Percentiles rank a stretch among this genome's conserved stretches.
These are phyloP conservation scores for Lepisosteus oculatus DNA, from an alignment of 2,113 vertebrate genomes.

Conservation along the genomic window DNA sequence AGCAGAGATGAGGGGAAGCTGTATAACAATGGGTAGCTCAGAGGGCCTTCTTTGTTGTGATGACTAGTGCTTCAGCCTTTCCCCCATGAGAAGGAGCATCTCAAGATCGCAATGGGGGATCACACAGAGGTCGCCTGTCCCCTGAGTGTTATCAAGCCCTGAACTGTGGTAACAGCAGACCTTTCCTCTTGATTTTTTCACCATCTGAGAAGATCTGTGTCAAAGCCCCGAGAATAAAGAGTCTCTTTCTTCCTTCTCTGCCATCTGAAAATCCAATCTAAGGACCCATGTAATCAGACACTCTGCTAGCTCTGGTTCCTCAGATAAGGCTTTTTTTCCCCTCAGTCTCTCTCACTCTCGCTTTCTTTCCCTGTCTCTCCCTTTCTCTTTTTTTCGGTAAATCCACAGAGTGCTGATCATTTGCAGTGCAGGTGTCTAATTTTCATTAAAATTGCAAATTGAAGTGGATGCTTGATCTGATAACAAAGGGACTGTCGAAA, in stretches of 20 bases:
- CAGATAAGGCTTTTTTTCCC: conserved; percentile 54
- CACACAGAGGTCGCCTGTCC: conserved; percentile 41
- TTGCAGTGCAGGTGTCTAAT: conserved; percentile 84
- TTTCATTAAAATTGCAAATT: conserved; percentile 93
- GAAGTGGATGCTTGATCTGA: conserved; percentile 73
- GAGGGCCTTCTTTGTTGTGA: conserved; percentile 7
- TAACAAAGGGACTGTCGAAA: conserved; percentile 75
- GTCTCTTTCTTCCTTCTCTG: conserved; percentile 59
- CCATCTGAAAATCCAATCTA: conserved; percentile 72
- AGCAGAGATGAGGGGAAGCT: neutral
- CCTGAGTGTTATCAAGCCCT: conserved; percentile 50
- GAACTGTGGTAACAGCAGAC: conserved; percentile 49
- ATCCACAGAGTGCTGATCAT: conserved; percentile 64
- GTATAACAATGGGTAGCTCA: neutral
- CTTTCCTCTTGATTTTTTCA: conserved; percentile 57
- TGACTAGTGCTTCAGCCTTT: conserved; percentile 19
- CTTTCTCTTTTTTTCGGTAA: conserved; percentile 36
- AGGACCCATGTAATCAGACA: conserved; percentile 67
- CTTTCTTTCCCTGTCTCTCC: conserved; percentile 33
- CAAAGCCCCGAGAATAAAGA: conserved; percentile 64
- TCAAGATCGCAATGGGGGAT: conserved; percentile 23
- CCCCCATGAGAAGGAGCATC: neutral
- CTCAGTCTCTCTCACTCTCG: conserved; percentile 30
- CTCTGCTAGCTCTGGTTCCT: conserved; percentile 46
- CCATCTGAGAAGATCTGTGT: conserved; percentile 63